A percentile compares a stretch with the other conserved stretches of the same genome.
Conservation (phyloP, 2,113 vertebrate genomes). For the Nipponia nippon region DNA sequence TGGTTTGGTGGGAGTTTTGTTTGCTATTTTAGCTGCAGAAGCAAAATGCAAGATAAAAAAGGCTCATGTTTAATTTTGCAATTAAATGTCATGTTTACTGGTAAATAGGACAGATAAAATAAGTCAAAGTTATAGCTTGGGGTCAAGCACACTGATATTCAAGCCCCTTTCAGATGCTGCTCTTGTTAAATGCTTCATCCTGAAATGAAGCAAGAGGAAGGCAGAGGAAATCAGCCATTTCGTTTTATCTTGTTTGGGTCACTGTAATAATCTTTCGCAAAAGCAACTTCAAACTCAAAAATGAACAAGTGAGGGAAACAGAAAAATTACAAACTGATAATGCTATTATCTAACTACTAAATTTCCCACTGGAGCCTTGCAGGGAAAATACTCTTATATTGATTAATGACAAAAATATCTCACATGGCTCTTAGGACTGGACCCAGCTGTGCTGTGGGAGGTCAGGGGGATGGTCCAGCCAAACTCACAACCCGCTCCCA, state of each 20-base stretch:
- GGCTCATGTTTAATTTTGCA: neutral
- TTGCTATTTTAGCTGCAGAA: conserved; percentile 14
- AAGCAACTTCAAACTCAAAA: neutral
- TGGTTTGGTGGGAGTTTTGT: conserved; percentile 25
- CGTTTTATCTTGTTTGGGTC: neutral
- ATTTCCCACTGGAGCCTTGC: neutral
- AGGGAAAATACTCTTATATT: neutral
- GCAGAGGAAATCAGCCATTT: neutral
- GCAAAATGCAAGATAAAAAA: neutral
- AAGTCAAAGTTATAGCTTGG: neutral
- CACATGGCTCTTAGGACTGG: fast-evolving
- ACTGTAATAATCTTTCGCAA: neutral
- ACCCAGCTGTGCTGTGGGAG: neutral
- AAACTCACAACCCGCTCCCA: neutral
- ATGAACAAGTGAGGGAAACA: neutral
- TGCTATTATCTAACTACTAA: neutral
- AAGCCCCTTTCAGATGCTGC: neutral
- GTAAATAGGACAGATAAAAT: neutral
- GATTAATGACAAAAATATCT: neutral
- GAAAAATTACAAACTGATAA: neutral
- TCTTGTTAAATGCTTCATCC: neutral
- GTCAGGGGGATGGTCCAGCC: fast-evolving
- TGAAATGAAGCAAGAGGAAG: neutral
- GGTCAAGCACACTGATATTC: neutral
- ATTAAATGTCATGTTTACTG: neutral